A percentile compares a stretch with the other conserved stretches of the same genome.
Evolutionary conservation across 2,888 invertebrate species (phyloP).

Genomic region (Lymantria dispar): DNA sequence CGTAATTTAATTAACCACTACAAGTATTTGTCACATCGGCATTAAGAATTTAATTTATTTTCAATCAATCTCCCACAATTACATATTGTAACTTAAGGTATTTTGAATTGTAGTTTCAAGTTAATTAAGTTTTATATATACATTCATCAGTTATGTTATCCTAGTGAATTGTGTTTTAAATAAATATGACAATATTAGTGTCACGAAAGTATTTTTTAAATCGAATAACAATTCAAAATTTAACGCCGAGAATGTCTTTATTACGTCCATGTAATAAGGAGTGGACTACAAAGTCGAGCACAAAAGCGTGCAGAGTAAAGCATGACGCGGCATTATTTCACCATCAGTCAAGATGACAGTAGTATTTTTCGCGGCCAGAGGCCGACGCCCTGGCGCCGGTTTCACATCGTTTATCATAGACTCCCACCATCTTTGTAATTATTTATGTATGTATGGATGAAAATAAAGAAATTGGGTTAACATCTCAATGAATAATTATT

Average conservation of each 20-base stretch:
- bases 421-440: conserved; percentile 56
- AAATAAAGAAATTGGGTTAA: conserved; percentile 13
- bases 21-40: too few species aligned
- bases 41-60: too few species aligned
- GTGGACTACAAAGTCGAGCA: conserved; percentile 60
- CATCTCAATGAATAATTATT: not conserved
- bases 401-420: conserved; percentile 74
- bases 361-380: conserved; percentile 77
- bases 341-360: conserved; percentile 81
- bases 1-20: too few species aligned
- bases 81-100: too few species aligned
- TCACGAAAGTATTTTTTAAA: too few species aligned
- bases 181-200: too few species aligned
- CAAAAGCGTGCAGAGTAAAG: conserved; percentile 70
- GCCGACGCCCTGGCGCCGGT: conserved; percentile 73
- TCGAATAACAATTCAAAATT: too few species aligned
- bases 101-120: too few species aligned
- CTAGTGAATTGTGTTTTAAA: too few species aligned
- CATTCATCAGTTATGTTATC: too few species aligned
- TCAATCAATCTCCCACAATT: too few species aligned
- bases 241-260: conserved; percentile 31
- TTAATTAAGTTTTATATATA: too few species aligned
- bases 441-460: conserved; percentile 58
- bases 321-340: conserved; percentile 76
- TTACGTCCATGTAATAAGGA: conserved; percentile 65